Conservation (phyloP, 1,140 invertebrate genomes). For the Dendroctonus valens region DNA sequence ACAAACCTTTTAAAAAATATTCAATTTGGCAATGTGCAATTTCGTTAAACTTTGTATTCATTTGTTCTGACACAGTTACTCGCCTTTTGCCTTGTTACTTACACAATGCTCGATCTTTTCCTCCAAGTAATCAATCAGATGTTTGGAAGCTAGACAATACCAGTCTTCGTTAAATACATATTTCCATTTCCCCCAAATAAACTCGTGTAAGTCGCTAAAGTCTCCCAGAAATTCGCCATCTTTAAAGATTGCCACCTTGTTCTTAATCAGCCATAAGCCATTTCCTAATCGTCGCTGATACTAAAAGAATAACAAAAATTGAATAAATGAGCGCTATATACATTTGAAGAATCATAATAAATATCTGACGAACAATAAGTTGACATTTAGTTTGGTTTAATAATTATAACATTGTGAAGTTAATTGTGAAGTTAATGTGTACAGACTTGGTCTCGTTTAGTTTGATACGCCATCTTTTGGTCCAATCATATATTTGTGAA, state of each 20-base stretch:
- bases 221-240: conserved; percentile 53
- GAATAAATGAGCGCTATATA: neutral
- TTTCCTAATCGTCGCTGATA: conserved; percentile 25
- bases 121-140: conserved; percentile 45
- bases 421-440: no score
- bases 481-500: no score
- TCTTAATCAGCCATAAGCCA: conserved; percentile 39
- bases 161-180: conserved; percentile 51
- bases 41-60: no score
- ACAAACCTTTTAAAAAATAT: no score
- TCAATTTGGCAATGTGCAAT: no score
- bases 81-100: conserved; percentile 1
- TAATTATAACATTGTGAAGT: no score
- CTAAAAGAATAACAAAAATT: conserved; percentile 14
- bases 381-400: neutral
- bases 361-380: neutral
- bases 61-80: no score
- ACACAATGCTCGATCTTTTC: conserved; percentile 34
- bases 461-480: no score
- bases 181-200: conserved; percentile 50
- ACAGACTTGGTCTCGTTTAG: no score
- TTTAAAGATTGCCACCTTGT: conserved; percentile 49
- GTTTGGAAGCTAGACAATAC: conserved; percentile 46
- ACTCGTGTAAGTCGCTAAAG: conserved; percentile 49
- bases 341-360: neutral